Evolutionary conservation across 2,888 invertebrate species (phyloP).

Genomic region (Abrostola tripartita): DNA sequence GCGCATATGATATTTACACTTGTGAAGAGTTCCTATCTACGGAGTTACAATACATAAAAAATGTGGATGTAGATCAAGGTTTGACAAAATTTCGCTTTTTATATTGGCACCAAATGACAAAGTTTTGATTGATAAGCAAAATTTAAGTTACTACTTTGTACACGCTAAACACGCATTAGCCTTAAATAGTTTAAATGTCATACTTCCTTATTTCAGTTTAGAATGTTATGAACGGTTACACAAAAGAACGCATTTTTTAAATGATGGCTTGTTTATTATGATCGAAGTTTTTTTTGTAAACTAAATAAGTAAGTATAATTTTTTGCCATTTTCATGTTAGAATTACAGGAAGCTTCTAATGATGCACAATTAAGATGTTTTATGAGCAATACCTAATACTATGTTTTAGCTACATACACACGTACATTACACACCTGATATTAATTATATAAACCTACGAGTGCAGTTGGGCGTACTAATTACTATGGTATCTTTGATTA

Average conservation of each 20-base stretch:
- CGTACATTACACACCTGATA: constrained; percentile 14
- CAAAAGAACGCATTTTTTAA: constrained; percentile 17
- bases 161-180: constrained; percentile 48
- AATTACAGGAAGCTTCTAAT: constrained; percentile 34
- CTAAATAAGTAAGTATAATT: constrained; percentile 17
- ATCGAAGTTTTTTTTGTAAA: constrained; percentile 17
- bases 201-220: constrained; percentile 45
- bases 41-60: too few species aligned
- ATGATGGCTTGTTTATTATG: constrained; percentile 10
- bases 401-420: constrained; percentile 17
- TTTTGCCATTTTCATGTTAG: constrained; percentile 16
- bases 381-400: background rate
- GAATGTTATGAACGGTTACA: constrained; percentile 19
- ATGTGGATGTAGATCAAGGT: too few species aligned
- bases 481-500: constrained; percentile 16
- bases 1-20: too few species aligned
- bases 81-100: background rate
- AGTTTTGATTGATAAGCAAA: constrained; percentile 40
- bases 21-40: too few species aligned
- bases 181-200: constrained; percentile 16
- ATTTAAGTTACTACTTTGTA: constrained; percentile 23
- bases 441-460: constrained; percentile 23
- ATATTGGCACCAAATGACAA: constrained; percentile 16
- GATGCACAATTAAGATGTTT: constrained; percentile 22
- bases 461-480: constrained; percentile 15